Evolutionary conservation across 2,888 invertebrate genomes (phyloP).

Genomic region (Lithophane semibrunnea): DNA sequence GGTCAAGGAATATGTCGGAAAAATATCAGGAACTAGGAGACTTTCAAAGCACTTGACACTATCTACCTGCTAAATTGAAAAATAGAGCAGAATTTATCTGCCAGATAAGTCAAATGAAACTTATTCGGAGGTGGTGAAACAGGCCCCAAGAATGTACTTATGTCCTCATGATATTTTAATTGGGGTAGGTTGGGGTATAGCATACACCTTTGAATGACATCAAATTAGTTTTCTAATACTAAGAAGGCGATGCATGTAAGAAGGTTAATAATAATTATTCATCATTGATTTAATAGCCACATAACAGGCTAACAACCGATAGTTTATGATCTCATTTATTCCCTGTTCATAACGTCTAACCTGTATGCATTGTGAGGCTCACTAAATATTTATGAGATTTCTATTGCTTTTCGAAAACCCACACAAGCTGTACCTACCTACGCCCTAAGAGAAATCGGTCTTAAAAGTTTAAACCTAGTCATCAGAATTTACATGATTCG

Average conservation of each 20-base stretch:
- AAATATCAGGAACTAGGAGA: neutral
- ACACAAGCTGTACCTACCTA: slow-evolving; percentile 14
- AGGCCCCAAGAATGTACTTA: too few relatives aligned
- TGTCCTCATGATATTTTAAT: neutral
- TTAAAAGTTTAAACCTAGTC: neutral
- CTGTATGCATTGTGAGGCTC: slow-evolving; percentile 1
- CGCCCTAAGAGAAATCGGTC: slow-evolving; percentile 10
- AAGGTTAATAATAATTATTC: neutral
- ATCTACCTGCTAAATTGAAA: neutral
- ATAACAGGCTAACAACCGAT: slow-evolving; percentile 4
- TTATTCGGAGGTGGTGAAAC: too few relatives aligned
- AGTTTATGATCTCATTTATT: slow-evolving; percentile 32
- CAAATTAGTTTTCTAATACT: neutral
- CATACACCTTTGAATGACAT: neutral
- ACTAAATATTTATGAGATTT: slow-evolving; percentile 40
- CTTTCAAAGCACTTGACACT: neutral
- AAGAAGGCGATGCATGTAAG: neutral
- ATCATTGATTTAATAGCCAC: neutral
- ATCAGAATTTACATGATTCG: neutral
- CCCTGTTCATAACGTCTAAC: neutral
- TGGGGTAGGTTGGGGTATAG: neutral
- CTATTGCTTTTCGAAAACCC: slow-evolving; percentile 24
- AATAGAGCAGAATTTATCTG: neutral
- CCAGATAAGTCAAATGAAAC: neutral
- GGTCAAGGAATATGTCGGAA: neutral